Conservation (phyloP, 1,140 invertebrate species). For the Aphelenchoides besseyi region DNA sequence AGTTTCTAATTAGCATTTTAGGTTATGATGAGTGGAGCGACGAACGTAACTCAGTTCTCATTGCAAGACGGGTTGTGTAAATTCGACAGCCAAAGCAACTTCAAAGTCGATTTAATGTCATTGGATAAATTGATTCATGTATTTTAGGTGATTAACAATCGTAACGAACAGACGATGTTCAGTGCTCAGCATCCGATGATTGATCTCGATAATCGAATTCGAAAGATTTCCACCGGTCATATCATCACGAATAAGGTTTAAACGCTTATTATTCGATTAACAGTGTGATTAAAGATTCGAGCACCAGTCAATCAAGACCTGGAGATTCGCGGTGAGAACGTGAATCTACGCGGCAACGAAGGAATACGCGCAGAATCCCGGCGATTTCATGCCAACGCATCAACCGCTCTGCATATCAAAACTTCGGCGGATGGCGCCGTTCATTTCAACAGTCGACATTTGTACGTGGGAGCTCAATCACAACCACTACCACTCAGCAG, state of each 20-base stretch:
- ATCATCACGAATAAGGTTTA: constrained; percentile 54
- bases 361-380: constrained; percentile 44
- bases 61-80: constrained; percentile 48
- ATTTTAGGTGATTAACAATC: constrained; percentile 33
- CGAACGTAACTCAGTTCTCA: constrained; percentile 37
- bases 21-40: constrained; percentile 35
- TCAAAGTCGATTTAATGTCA: constrained; percentile 32
- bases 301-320: constrained; percentile 47
- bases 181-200: constrained; percentile 45
- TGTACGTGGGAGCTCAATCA: constrained; percentile 38
- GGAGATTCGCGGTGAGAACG: constrained; percentile 42
- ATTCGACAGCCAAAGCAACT: constrained; percentile 39
- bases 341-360: constrained; percentile 50
- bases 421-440: constrained; percentile 53
- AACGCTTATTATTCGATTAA: constrained; percentile 20
- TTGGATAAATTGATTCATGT: too few relatives aligned
- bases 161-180: constrained; percentile 49
- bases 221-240: constrained; percentile 39
- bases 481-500: constrained; percentile 46
- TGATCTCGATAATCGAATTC: constrained; percentile 44
- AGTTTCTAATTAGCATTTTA: constrained; percentile 28
- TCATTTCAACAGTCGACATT: constrained; percentile 28
- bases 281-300: constrained; percentile 39
- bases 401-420: constrained; percentile 40
- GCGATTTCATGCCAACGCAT: constrained; percentile 44